Conservation (phyloP, 2,888 invertebrate genomes). For the Papilio protenor region DNA sequence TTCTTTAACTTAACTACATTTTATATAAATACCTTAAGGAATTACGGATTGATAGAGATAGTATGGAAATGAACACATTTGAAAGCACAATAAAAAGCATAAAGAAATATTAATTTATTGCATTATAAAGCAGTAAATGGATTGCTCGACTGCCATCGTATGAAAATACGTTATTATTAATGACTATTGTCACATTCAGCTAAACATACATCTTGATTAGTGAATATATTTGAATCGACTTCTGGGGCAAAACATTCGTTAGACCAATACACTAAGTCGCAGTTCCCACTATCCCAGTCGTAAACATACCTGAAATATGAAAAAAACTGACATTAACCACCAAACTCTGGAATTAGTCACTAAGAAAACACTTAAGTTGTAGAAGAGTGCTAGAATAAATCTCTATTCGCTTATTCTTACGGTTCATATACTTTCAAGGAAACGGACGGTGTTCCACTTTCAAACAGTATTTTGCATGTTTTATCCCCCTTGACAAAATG, state of each 20-base stretch:
- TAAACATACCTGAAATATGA: conserved; percentile 24
- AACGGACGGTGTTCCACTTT: too few relatives aligned
- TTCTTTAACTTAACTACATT: not conserved
- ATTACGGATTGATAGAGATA: not conserved
- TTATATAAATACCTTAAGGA: not conserved
- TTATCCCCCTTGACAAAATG: too few relatives aligned
- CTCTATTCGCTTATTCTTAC: not conserved
- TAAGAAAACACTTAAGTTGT: not conserved
- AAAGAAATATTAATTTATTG: not conserved
- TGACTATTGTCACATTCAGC: conserved; percentile 13
- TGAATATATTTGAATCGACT: conserved; percentile 26
- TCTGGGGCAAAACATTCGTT: conserved; percentile 14
- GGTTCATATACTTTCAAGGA: not conserved
- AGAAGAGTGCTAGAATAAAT: not conserved
- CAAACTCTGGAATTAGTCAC: not conserved
- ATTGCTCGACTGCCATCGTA: not conserved
- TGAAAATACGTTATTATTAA: not conserved
- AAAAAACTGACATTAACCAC: not conserved
- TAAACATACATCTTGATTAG: conserved; percentile 14
- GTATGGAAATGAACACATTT: not conserved
- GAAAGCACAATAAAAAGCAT: not conserved
- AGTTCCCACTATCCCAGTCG: conserved; percentile 3
- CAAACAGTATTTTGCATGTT: too few relatives aligned
- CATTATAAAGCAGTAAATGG: not conserved
- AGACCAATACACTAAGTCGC: conserved; percentile 18